Conservation (phyloP, 2,113 vertebrate genomes). For the Corydoras sp. region DNA sequence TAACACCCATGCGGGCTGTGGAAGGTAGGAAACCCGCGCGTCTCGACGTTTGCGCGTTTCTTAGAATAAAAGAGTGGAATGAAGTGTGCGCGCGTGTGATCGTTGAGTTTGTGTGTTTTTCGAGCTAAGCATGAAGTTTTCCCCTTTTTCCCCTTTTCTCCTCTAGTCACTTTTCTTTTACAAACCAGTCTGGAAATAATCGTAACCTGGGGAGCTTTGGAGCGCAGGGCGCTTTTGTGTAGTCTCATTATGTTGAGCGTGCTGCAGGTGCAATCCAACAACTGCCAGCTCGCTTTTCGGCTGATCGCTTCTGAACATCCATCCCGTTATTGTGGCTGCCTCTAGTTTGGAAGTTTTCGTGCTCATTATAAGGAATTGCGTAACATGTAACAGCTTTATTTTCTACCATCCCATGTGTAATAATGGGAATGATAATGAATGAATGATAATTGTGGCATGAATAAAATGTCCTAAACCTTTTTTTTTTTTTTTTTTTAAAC, state of each 20-base stretch:
- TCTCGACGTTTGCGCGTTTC: neutral
- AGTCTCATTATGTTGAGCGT: neutral
- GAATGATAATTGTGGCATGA: too few species aligned
- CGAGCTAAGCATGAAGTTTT: neutral
- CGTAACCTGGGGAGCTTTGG: neutral
- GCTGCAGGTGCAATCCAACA: constrained; percentile 11
- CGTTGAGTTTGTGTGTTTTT: too few species aligned
- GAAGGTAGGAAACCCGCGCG: constrained; percentile 59
- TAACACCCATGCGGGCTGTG: constrained; percentile 56
- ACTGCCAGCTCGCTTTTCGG: neutral
- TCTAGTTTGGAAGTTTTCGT: too few species aligned
- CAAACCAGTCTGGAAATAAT: neutral
- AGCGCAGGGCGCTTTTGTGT: neutral
- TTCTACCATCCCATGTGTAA: too few species aligned
- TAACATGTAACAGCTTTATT: too few species aligned
- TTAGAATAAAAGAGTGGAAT: constrained; percentile 10
- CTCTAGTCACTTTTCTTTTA: neutral
- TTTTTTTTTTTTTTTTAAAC: too few species aligned
- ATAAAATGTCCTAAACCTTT: too few species aligned
- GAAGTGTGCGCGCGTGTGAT: constrained; percentile 5
- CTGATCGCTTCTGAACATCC: too few species aligned
- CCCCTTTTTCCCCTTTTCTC: neutral
- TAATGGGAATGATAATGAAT: too few species aligned
- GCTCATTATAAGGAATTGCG: too few species aligned
- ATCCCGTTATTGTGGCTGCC: too few species aligned